Conservation (phyloP, 1,140 invertebrate genomes). For the Bombus superbus region DNA sequence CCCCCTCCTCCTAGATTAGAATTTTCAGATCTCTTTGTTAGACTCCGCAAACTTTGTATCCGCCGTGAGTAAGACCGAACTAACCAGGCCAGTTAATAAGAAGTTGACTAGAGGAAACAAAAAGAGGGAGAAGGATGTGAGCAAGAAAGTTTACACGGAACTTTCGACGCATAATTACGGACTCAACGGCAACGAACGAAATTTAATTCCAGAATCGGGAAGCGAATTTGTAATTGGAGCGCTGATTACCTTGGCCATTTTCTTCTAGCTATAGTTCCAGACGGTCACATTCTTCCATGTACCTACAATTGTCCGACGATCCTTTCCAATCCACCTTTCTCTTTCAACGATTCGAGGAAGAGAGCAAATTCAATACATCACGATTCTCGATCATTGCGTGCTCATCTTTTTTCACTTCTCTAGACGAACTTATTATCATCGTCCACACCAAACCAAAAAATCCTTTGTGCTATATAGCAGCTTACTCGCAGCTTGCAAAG, state of each 20-base stretch:
- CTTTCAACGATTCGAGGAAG: not conserved
- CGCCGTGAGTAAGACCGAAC: conserved; percentile 40
- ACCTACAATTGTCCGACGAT: not conserved
- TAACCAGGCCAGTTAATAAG: conserved; percentile 58
- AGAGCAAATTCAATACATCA: not conserved
- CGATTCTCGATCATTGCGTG: not conserved
- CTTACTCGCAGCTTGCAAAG: not conserved
- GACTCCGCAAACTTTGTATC: conserved; percentile 62
- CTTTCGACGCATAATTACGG: conserved; percentile 59
- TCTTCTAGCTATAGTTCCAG: not conserved
- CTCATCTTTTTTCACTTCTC: not conserved
- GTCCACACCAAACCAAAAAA: not conserved
- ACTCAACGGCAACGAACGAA: conserved; percentile 51
- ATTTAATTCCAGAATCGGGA: conserved; percentile 59
- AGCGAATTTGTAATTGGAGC: conserved; percentile 54
- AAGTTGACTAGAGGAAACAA: conserved; percentile 44
- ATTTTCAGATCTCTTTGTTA: conserved; percentile 46
- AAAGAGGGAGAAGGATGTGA: conserved; percentile 24
- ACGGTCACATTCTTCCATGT: not conserved
- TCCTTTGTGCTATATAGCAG: not conserved
- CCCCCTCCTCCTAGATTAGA: not conserved
- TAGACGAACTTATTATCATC: not conserved
- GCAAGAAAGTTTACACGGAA: conserved; percentile 57
- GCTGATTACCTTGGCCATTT: conserved; percentile 18
- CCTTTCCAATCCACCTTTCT: not conserved